These are phyloP conservation scores for Onychorhynchus coronatus DNA, from an alignment of 2,113 vertebrate species.

Conservation along the genomic window DNA sequence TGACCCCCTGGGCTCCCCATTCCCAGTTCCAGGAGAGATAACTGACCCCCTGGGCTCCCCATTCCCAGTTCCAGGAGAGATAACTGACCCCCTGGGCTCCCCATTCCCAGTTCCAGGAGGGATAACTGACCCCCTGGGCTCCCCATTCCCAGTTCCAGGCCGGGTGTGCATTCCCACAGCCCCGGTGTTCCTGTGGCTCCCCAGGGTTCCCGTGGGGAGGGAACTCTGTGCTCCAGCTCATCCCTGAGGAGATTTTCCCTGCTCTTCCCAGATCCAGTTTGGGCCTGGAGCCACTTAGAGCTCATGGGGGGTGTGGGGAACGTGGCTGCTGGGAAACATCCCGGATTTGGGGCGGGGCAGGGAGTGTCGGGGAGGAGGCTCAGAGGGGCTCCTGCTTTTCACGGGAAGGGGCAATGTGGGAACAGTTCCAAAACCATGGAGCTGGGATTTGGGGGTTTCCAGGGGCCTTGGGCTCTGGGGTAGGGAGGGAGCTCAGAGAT, in stretches of 20 bases:
- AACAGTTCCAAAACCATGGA: too few species aligned
- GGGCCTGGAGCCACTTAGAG: neutral
- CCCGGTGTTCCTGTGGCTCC: neutral
- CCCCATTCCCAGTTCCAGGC: too few species aligned
- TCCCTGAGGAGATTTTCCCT: neutral
- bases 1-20: too few species aligned
- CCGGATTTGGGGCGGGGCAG: neutral
- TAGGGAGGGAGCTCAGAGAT: too few species aligned
- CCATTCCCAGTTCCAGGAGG: rapidly evolving
- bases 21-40: neutral
- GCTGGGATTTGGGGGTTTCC: too few species aligned
- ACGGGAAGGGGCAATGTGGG: too few species aligned
- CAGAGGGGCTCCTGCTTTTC: neutral
- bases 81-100: too few species aligned
- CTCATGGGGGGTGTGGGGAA: too few species aligned
- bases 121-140: too few species aligned
- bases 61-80: too few species aligned
- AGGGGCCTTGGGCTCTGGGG: too few species aligned
- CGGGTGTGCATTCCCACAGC: rapidly evolving
- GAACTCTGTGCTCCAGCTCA: rapidly evolving
- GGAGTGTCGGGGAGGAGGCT: neutral
- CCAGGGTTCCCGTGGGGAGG: neutral
- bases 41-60: too few species aligned
- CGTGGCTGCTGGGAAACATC: rapidly evolving
- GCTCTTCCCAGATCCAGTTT: neutral